These are phyloP conservation scores for Rhingia campestris DNA, from an alignment of 2,888 invertebrate species.

Conservation along the genomic window DNA sequence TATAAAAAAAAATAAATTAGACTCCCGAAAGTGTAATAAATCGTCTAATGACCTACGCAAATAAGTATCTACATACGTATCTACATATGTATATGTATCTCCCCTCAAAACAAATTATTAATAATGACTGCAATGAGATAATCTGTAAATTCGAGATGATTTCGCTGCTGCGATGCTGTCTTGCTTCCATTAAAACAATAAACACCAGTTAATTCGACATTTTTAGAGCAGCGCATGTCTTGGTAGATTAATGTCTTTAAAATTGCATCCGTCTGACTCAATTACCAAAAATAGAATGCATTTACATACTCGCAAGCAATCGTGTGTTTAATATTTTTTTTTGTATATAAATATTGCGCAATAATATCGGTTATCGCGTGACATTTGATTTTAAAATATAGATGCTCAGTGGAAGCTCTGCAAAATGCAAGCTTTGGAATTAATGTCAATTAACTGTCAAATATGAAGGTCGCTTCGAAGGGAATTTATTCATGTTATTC, in stretches of 20 bases:
- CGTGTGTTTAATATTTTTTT: too few species aligned
- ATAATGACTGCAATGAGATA: conserved; percentile 39
- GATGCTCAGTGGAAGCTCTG: conserved; percentile 5
- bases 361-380: neutral
- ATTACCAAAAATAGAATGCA: conserved; percentile 56
- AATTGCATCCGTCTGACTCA: conserved; percentile 60
- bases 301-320: neutral
- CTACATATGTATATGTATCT: neutral
- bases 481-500: neutral
- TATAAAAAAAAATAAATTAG: too few species aligned
- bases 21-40: too few species aligned
- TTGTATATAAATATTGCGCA: too few species aligned
- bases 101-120: conserved; percentile 6
- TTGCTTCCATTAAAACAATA: conserved; percentile 52
- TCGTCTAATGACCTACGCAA: too few species aligned
- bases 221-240: conserved; percentile 50
- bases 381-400: neutral
- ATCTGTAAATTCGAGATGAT: conserved; percentile 30
- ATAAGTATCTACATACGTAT: too few species aligned
- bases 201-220: conserved; percentile 55
- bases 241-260: conserved; percentile 36
- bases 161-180: neutral
- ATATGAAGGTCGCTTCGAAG: conserved; percentile 1
- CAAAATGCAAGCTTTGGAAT: neutral
- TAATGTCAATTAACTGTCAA: conserved; percentile 20